Conservation (phyloP, 2,113 vertebrate species). For the Microtus oregoni region DNA sequence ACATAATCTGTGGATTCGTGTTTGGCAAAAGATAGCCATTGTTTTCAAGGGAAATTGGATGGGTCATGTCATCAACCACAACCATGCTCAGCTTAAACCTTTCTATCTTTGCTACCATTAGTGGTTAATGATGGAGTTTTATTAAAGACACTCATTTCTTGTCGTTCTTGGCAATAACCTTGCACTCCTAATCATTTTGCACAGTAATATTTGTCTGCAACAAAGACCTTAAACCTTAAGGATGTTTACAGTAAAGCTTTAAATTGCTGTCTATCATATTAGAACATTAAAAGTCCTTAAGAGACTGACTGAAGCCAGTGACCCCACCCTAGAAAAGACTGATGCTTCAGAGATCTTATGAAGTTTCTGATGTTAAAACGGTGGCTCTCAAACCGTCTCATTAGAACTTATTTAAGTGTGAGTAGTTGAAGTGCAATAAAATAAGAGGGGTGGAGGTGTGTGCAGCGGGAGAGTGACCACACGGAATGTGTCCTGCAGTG, state of each 20-base stretch:
- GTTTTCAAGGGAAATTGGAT: background rate
- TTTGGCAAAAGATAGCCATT: background rate
- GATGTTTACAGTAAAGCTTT: background rate
- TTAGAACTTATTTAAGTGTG: background rate
- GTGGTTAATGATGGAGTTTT: background rate
- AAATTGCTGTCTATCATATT: background rate
- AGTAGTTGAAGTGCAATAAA: background rate
- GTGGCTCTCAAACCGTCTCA: background rate
- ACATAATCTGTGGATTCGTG: background rate
- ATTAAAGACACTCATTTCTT: background rate
- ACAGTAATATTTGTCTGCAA: background rate
- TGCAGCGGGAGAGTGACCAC: fast-evolving
- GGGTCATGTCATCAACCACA: background rate
- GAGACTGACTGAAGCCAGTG: background rate
- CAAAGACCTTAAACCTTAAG: background rate
- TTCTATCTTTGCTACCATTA: background rate
- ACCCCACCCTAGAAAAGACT: background rate
- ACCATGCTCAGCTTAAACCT: background rate
- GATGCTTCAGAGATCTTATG: background rate
- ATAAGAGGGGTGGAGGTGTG: background rate
- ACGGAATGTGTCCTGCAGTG: background rate
- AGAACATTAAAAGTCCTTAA: constrained; percentile 34
- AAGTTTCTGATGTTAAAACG: background rate
- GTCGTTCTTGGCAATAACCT: background rate
- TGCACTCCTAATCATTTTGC: background rate